Base-by-base conservation (phyloP, 2,888 invertebrate genomes). In the Lepidocyrtinus sp. region DNA sequence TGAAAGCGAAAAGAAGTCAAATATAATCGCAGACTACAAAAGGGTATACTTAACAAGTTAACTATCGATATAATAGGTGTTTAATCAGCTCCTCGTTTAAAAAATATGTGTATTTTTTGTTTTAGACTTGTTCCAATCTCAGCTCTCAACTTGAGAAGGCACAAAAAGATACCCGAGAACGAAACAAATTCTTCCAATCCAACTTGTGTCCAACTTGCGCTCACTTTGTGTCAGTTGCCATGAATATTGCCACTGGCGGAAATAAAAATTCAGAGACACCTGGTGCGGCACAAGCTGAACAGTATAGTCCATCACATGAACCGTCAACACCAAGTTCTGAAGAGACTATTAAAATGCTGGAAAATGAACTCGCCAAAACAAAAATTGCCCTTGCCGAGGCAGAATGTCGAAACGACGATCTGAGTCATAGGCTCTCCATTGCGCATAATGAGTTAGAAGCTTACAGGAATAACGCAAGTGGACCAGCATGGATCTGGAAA, bases 331-430 rank as follows among this genome's bases (percentile, higher is more conserved):
- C 74, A 27, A 75, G 21, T 17, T 9, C 67, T 19, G 84, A 85
- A 26, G 80, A 68, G 27, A 64, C 75, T 84, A 93, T 97, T 69
- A 91, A 96, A 1, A 97, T 97, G 88, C 90, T 99, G 19, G 99
- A 99, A 89, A 90, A 98, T 79, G 98, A 99, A 88, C 90, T 99
- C 85, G 99, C 99, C 1, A 96, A 97, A 88, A 97, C 98, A 0
- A 99, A 99, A 89, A 90, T 99, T 85, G 97, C 97, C 0, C 94
- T 98, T 85, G 99, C 99, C 2, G 98, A 99, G 90, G 96, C 97
- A 0, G 96, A 98, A 90, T 98, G 98, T 90, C 93, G 94, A 19
- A 85, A 84, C 64, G 86, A 86, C 64, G 86, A 86, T 50, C 64
- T 84, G 3, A 83, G 64, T 65, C 86, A 86, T 65, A 79, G 83